Base-by-base conservation (phyloP, 35 echinoderm and acorn worm species). In the Diadema setosum region DNA sequence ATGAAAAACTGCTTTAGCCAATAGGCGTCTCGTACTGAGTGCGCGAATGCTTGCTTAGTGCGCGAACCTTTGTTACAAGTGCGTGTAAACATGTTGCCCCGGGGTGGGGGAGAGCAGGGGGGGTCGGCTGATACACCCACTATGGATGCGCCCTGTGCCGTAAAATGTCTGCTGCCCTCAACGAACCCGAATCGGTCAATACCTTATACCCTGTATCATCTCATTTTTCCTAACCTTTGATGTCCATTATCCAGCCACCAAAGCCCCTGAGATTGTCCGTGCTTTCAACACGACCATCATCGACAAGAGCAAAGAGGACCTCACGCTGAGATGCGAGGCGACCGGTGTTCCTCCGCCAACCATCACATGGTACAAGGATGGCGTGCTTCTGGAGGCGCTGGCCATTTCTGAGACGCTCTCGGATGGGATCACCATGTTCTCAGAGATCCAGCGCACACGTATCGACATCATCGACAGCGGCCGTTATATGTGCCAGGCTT, bases 301-400 rank as follows among this genome's bases (percentile, higher is more conserved):
- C 2, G 58, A 90, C 26, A 90, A 90, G 42, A 81, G 46, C 58
- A 16, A 33, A 1, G 37, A 39, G 24, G 44, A 42, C 24, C 70
- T 90, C 26, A 65, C 27, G 12, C 81, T 90, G 5, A 2, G 50
- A 20, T 95, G 93, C 43, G 52, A 82, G 17, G 93, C 88, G 5
- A 74, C 75, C 2, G 93, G 93, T 65, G 69, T 65, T 65, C 93
- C 93, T 25, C 20, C 31, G 2, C 93, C 93, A 0, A 81, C 34
- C 23, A 37, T 95, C 41, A 84, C 48, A 46, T 95, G 93, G 93
- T 83, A 74, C 76, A 95, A 91, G 63, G 84, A 91, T 75, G 84
- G 76, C 12, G 18, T n/a, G 12, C 52, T 50, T 16, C 18, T 94
- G 20, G 73, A 58, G 31, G 35, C 36, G 0, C 24, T 45, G 5